Percentiles rank a stretch among this genome's conserved stretches.
These are phyloP conservation scores for Heliopora coerulea DNA, from an alignment of 92 coral and sea anemone genomes.

Conservation along the genomic window DNA sequence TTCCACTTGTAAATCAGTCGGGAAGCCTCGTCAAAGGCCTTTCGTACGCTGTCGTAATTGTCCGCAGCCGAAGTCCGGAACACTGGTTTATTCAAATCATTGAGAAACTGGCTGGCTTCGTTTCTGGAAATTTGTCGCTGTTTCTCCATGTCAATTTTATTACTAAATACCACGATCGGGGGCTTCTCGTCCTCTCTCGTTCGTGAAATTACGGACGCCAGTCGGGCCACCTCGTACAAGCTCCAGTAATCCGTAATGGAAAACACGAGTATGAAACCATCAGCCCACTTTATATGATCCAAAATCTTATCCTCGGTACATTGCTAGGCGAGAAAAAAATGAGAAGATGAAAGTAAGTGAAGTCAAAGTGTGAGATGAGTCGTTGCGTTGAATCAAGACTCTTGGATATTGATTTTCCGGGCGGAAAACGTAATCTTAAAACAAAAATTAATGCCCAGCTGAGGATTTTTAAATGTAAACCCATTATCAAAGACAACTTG, in stretches of 20 bases:
- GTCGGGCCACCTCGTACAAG: constrained; percentile 33
- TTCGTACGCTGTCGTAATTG: constrained; percentile 45
- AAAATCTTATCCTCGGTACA: neutral
- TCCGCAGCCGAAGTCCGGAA: constrained; percentile 37
- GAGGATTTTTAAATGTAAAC: too few relatives aligned
- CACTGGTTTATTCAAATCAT: constrained; percentile 38
- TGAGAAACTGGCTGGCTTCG: constrained; percentile 33
- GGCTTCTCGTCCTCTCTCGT: constrained; percentile 13
- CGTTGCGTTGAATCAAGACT: too few relatives aligned
- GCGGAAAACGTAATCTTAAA: too few relatives aligned
- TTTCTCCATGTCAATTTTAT: constrained; percentile 32
- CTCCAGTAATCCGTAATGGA: constrained; percentile 44
- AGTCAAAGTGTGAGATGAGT: too few relatives aligned
- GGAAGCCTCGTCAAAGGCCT: constrained; percentile 39
- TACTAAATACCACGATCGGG: constrained; percentile 28
- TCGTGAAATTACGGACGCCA: constrained; percentile 21
- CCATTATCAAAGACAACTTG: too few relatives aligned
- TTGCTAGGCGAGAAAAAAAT: neutral
- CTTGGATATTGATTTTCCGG: too few relatives aligned
- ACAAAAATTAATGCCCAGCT: too few relatives aligned
- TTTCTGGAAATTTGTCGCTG: constrained; percentile 20
- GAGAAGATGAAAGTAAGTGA: too few relatives aligned
- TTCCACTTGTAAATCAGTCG: constrained; percentile 38
- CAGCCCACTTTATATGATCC: constrained; percentile 38
- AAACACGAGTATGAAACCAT: constrained; percentile 36